These are phyloP conservation scores for Temnothorax unifasciatus DNA, from an alignment of 2,888 invertebrate species.

Conservation along the genomic window DNA sequence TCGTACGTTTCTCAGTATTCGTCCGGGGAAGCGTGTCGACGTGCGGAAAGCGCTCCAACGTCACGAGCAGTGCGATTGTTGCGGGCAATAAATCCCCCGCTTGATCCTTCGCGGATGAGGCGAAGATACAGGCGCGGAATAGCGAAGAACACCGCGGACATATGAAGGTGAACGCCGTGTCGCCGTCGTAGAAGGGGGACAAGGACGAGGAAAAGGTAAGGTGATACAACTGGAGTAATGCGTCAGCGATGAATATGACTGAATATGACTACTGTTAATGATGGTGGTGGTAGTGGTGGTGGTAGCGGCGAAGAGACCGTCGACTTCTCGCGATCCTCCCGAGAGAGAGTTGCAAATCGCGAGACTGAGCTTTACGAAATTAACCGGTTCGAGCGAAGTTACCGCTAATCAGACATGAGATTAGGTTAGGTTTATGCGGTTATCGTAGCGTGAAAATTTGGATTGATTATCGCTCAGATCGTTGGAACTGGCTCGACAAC, in stretches of 20 bases:
- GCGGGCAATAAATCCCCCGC: constrained; percentile 29
- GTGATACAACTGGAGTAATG: background rate
- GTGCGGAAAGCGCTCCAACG: constrained; percentile 41
- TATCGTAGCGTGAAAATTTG: background rate
- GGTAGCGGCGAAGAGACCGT: background rate
- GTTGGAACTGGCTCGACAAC: background rate
- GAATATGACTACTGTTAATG: too few relatives aligned
- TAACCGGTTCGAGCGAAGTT: background rate
- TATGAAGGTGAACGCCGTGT: constrained; percentile 12
- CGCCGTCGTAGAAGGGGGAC: background rate
- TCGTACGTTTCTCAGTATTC: constrained; percentile 43
- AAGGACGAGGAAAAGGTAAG: constrained; percentile 22
- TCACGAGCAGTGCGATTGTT: constrained; percentile 39
- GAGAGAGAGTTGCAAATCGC: constrained; percentile 5
- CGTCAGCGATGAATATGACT: constrained; percentile 6
- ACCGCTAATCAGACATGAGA: background rate
- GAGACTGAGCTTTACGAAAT: constrained; percentile 11
- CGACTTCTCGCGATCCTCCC: constrained; percentile 1
- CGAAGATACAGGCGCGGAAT: constrained; percentile 20
- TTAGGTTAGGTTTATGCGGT: background rate
- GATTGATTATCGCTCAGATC: background rate
- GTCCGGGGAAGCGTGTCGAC: background rate
- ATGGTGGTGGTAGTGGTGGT: background rate
- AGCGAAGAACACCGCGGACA: background rate
- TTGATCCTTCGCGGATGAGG: background rate